Base-by-base conservation (phyloP, 2,113 vertebrate genomes). In the Phyllostomus hastatus region DNA sequence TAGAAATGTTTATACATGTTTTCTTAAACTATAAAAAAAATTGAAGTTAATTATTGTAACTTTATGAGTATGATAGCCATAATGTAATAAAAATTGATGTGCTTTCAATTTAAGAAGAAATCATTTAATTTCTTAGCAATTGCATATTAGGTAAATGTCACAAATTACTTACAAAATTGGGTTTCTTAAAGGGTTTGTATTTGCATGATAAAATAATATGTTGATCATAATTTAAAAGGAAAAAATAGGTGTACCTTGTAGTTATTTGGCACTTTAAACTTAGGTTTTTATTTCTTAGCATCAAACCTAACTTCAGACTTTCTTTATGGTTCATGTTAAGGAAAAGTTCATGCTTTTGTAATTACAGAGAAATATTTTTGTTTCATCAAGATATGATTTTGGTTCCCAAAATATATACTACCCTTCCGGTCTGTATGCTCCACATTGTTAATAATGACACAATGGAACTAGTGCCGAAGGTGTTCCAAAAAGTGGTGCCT, bases 401-500 rank as follows among this genome's bases (percentile, higher is more conserved):
- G 96, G 95, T 99, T 19, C 98, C 99, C 61, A 99, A 99, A 95
- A 76, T 99, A 10, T 98, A 98, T 75, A 99, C 98, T 9, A 96
- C 98, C 3, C 92, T 99, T 26, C 98, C 98, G 17, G 90, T 96
- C 57, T 99, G 98, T 90, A 95, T 98, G 69, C 98, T 99, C 72
- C 99, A 99, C 16, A 96, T 99, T 50, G 92, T 99, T 66, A 98
- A 99, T 97, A 99, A 99, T 67, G 99, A 99, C 96, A 99, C 99
- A 5, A 97, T 99, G 97, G 98, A 99, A 82, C 98, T 99, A 98
- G 96, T 99, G 7, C 98, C 99, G 7, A 97, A 96, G 46, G 90
- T 99, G 64, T 99, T 99, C 96, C 98, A 98, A 82, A 99, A 97
- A 97, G 98, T 99, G 33, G 85, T 93, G 75, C 97, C 99, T 57